Evolutionary conservation across 1,140 invertebrate genomes (phyloP), one percentile per base, ranked within the genome.

Genomic region (Antheraea mylitta): DNA sequence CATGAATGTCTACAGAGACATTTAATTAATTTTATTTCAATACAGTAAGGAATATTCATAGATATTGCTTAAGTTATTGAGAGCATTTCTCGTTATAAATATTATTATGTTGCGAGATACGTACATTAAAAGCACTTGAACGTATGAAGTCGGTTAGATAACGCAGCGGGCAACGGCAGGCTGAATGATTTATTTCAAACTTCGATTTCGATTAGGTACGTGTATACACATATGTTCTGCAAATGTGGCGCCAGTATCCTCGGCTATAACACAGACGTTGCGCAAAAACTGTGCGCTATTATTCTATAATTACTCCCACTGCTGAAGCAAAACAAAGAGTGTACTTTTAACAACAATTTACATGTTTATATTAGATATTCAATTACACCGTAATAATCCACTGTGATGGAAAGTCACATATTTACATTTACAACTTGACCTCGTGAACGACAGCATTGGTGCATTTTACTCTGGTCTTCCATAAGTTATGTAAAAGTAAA

Each of bases 181-280:
- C 45, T 13, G 45, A 76, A 70, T 79, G 80, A 82, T 82, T 82
- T 82, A 82, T 82, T 76, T 76, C 42, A 70, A 73, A 66, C 72
- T 62, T 53, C 62, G 72, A 74, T 74, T 74, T 72, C 38, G 66
- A 70, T 64, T 69, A 67, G 77, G 72, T 71, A 74, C 67, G 72
- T 67, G 73, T 64, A 78, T 67, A 81, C 83, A 89, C 88, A 89
- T 85, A 79, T 90, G 88, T 73, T 71, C 75, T 72, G 82, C 88
- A 87, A 87, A 85, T 89, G 82, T 82, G 86, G 85, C 86, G 83
- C 82, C 83, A 75, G 77, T 74, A 75, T 69, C 76, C 68, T 64
- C 69, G 76, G 74, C 75, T 53, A 16, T n/a, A 13, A 13, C 11
- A 73, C 75, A 82, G 79, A 82, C 83, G 82, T 81, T 79, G 82